phyloP scores from a whole-genome alignment of 2,888 invertebrate genomes.

The Stenurella melanura region DNA sequence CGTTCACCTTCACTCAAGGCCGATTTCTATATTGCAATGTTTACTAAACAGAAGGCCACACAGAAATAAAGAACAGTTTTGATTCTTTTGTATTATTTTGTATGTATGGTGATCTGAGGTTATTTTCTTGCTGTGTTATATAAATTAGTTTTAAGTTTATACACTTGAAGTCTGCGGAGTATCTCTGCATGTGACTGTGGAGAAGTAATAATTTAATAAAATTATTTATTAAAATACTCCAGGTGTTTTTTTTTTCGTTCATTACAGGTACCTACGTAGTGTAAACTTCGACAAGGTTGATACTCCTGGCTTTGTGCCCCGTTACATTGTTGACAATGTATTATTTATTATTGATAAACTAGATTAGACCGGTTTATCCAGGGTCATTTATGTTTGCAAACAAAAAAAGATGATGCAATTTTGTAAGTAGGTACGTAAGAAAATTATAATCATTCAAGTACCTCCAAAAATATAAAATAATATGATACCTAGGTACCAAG shows the following conservation, averaged over 20 bases:
- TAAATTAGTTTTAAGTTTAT: conserved; percentile 13
- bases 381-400: conserved; percentile 28
- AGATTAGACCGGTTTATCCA: conserved; percentile 13
- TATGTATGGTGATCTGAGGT: conserved; percentile 28
- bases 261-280: too few species aligned
- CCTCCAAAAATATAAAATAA: too few species aligned
- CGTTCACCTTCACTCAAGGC: conserved; percentile 43
- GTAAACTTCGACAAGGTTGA: too few species aligned
- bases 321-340: too few species aligned
- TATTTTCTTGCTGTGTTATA: conserved; percentile 28
- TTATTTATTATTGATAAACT: background rate
- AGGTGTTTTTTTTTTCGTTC: background rate
- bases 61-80: conserved; percentile 48
- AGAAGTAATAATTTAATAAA: conserved; percentile 1
- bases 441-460: too few species aligned
- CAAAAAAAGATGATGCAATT: background rate
- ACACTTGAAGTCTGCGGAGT: conserved; percentile 18
- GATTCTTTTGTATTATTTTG: conserved; percentile 18
- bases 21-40: conserved; percentile 23
- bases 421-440: too few species aligned
- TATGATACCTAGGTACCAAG: too few species aligned
- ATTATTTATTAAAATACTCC: background rate
- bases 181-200: conserved; percentile 13
- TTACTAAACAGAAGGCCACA: conserved; percentile 43
- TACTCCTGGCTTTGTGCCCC: too few species aligned